Conservation (phyloP, 2,113 vertebrate genomes). For the Nycticorax nycticorax region DNA sequence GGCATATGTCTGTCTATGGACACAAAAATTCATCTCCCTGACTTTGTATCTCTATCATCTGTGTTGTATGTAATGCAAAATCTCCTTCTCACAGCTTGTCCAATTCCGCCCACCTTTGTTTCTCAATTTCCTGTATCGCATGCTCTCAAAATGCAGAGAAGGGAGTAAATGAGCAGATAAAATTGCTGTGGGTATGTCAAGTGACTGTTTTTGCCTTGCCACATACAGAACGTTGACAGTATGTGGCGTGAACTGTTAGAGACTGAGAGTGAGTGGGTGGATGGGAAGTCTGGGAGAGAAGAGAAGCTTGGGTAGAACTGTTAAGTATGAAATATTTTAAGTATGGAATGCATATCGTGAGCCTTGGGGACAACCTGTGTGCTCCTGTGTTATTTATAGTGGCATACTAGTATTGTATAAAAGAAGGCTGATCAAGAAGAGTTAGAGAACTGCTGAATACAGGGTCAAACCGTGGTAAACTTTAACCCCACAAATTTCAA, state of each 20-base stretch:
- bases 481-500: not conserved
- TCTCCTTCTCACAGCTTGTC: not conserved
- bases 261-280: not conserved
- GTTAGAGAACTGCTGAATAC: not conserved
- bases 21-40: not conserved
- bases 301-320: not conserved
- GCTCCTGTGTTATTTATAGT: not conserved
- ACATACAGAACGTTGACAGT: not conserved
- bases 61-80: not conserved
- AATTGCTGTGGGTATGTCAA: not conserved
- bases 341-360: not conserved
- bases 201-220: not conserved
- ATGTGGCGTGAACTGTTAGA: not conserved
- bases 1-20: not conserved
- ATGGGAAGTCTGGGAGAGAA: not conserved
- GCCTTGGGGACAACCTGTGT: not conserved
- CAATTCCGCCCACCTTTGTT: not conserved
- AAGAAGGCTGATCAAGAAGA: not conserved
- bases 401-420: not conserved
- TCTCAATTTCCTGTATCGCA: not conserved
- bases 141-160: not conserved
- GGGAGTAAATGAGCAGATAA: not conserved
- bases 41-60: not conserved
- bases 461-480: not conserved
- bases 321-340: not conserved